phyloP scores from a whole-genome alignment of 2,888 invertebrate species.

The Phymatocera aterrima region DNA sequence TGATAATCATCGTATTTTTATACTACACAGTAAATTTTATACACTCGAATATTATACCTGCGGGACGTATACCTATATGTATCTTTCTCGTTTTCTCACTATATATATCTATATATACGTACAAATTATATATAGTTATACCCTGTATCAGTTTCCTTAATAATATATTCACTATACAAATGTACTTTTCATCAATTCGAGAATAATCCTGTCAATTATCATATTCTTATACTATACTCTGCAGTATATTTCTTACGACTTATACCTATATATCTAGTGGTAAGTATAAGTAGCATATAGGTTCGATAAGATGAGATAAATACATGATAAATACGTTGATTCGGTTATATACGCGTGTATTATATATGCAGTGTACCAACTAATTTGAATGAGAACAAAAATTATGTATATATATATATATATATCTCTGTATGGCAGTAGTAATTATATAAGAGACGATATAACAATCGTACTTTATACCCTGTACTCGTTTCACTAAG shows the following conservation, averaged over 20 bases:
- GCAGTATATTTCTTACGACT: conserved; percentile 35
- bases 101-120: background rate
- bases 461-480: conserved; percentile 51
- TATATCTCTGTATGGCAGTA: conserved; percentile 17
- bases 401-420: conserved; percentile 35
- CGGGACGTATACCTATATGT: background rate
- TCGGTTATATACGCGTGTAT: too few species aligned
- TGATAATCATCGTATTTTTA: too few species aligned
- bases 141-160: conserved; percentile 28
- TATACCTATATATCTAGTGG: conserved; percentile 38
- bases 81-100: background rate
- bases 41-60: too few species aligned
- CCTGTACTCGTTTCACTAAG: conserved; percentile 56
- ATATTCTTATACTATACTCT: too few species aligned
- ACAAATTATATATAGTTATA: conserved; percentile 35
- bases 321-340: too few species aligned
- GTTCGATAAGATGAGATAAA: too few species aligned
- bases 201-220: too few species aligned
- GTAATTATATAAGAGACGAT: conserved; percentile 4
- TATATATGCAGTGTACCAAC: background rate
- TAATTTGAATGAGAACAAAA: too few species aligned
- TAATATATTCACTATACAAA: too few species aligned
- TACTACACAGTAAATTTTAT: too few species aligned
- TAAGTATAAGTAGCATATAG: background rate
- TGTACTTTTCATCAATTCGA: too few species aligned